phyloP scores from a whole-genome alignment of 2,888 invertebrate species.

The Unio delphinus region DNA sequence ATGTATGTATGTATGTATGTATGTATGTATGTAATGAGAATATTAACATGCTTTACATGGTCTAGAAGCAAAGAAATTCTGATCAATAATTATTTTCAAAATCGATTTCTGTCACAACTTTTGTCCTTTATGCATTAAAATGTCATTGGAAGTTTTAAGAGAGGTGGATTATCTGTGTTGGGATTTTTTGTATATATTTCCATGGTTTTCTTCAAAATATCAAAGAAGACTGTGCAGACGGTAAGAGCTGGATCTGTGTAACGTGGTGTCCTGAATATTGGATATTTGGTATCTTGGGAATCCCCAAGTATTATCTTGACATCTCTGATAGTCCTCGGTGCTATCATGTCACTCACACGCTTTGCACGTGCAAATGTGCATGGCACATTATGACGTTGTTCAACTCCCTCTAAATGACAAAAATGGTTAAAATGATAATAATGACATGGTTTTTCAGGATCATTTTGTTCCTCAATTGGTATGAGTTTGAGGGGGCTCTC shows the following conservation, averaged over 20 bases:
- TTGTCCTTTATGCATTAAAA: too few species aligned
- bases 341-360: slow-evolving; percentile 13
- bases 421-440: slow-evolving; percentile 40
- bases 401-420: slow-evolving; percentile 22
- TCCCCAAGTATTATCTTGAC: slow-evolving; percentile 37
- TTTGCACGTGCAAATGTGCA: slow-evolving; percentile 18
- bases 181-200: slow-evolving; percentile 32
- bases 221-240: slow-evolving; percentile 36
- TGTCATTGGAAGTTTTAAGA: too few species aligned
- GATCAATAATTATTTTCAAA: too few species aligned
- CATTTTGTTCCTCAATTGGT: not conserved
- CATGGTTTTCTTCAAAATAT: slow-evolving; percentile 27
- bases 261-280: slow-evolving; percentile 34
- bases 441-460: slow-evolving; percentile 15
- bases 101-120: too few species aligned
- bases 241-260: slow-evolving; percentile 26
- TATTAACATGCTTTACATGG: too few species aligned
- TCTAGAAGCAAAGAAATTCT: too few species aligned
- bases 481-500: not conserved
- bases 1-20: too few species aligned
- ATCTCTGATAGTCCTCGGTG: slow-evolving; percentile 24
- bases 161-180: too few species aligned
- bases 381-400: slow-evolving; percentile 6
- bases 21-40: too few species aligned
- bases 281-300: slow-evolving; percentile 22